Base-by-base conservation (phyloP, 2,797 vertebrate genomes). In the Hylomyscus alleni region DNA sequence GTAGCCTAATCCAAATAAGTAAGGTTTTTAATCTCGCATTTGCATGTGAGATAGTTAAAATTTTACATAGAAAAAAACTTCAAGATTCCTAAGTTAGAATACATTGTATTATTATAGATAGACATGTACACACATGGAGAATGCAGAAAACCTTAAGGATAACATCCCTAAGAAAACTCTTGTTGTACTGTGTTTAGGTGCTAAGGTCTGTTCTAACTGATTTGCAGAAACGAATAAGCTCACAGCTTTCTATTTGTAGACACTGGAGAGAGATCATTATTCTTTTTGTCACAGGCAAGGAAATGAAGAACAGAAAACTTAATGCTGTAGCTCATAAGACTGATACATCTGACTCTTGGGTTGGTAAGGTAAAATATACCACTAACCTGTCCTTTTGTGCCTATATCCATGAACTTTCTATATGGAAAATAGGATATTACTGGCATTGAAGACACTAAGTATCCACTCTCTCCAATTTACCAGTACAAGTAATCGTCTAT, bases 1-100 rank as follows among this genome's bases (percentile, higher is more conserved):
- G 95, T 90, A 95, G 62, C 6, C 1, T 76, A 50, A 7, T 93
- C 92, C 85, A 89, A 58, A 89, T 89, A 93, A 86, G 37, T 80
- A 29, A 75, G 1, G 44, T 91, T 82, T 60, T 72, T 37, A 8
- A 9, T 2, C 6, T 72, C 67, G 19, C 8, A 62, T 89, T 95
- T 96, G 31, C 19, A 85, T 24, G 47, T 60, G 80, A 24, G 7
- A 67, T 81, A 73, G 29, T 73, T 93, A 93, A 76, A 17, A 47
- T 20, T 80, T 67, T 31, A n/a, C 76, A 77, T 47, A 95, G 52
- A 82, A 84, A 75, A 31, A 82, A 11, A 22, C 6, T 80, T 84
- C 50, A 58, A 15, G 22, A 84, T 50, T 29, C 1, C 1, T 29
- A 84, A 77, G 0, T 3, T 47, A 9, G 13, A 60, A 47, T 77